These are phyloP conservation scores for Menura novaehollandiae DNA, from an alignment of 2,113 vertebrate species.

Conservation along the genomic window DNA sequence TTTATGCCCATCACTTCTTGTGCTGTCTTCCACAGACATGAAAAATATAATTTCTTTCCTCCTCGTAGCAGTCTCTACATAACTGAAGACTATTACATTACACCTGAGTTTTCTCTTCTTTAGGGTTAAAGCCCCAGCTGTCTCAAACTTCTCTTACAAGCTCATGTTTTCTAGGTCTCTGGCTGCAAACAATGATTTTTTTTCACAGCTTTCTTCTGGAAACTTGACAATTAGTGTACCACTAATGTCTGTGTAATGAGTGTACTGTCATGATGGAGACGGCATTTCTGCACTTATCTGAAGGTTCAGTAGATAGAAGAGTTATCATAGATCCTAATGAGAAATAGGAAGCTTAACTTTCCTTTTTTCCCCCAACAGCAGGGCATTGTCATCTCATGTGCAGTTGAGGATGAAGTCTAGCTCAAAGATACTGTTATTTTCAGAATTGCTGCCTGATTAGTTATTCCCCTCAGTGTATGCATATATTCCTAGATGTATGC, in stretches of 20 bases:
- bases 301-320: neutral
- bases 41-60: neutral
- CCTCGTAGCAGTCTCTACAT: neutral
- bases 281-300: neutral
- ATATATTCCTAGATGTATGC: neutral
- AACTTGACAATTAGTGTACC: neutral
- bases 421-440: neutral
- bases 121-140: neutral
- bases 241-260: neutral
- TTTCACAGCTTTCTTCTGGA: neutral
- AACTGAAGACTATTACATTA: neutral
- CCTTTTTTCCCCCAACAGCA: neutral
- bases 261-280: neutral
- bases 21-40: neutral
- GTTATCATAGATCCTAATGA: neutral
- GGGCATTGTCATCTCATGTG: neutral
- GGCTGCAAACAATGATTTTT: neutral
- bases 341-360: neutral
- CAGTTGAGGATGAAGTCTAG: neutral
- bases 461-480: neutral
- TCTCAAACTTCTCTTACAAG: neutral
- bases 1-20: neutral
- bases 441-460: neutral
- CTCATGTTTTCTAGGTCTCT: neutral
- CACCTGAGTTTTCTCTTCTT: neutral